A percentile compares a stretch with the other conserved stretches of the same genome.
These are phyloP conservation scores for Polyergus mexicanus DNA, from an alignment of 1,140 invertebrate genomes.

Conservation along the genomic window DNA sequence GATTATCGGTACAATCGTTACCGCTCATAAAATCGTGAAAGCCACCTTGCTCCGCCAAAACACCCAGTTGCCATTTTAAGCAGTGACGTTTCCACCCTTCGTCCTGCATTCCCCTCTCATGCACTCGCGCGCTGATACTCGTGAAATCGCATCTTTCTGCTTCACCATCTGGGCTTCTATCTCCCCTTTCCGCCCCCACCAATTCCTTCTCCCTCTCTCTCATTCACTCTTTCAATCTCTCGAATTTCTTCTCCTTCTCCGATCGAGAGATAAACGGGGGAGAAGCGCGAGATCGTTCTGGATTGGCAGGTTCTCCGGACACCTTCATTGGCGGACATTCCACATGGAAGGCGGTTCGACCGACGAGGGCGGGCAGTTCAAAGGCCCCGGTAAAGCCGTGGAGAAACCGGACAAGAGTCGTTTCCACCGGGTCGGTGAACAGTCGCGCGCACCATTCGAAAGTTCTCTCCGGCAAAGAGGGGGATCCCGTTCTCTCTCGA, in stretches of 20 bases:
- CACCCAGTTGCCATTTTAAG: conserved; percentile 72
- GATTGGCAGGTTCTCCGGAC: conserved; percentile 56
- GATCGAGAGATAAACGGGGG: background rate
- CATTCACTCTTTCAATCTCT: background rate
- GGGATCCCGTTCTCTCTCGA: conserved; percentile 62
- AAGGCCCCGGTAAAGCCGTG: conserved; percentile 57
- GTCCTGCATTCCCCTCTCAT: conserved; percentile 10
- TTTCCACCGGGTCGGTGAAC: conserved; percentile 26
- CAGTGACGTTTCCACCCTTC: conserved; percentile 22
- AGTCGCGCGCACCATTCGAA: conserved; percentile 71
- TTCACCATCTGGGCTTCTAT: background rate
- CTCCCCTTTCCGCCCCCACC: background rate
- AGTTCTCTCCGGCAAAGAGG: conserved; percentile 41
- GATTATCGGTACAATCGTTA: conserved; percentile 45
- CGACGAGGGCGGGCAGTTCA: conserved; percentile 61
- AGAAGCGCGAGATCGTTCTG: background rate
- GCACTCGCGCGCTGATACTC: conserved; percentile 32
- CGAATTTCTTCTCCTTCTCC: background rate
- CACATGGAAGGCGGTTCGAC: conserved; percentile 63
- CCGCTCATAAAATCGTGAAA: conserved; percentile 40
- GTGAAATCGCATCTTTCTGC: conserved; percentile 18
- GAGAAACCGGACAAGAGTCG: conserved; percentile 47
- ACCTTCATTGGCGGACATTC: conserved; percentile 68
- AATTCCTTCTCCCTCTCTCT: background rate
- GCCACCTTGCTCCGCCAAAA: conserved; percentile 13